phyloP scores from a whole-genome alignment of 2,113 vertebrate genomes.

The Cervus canadensis region DNA sequence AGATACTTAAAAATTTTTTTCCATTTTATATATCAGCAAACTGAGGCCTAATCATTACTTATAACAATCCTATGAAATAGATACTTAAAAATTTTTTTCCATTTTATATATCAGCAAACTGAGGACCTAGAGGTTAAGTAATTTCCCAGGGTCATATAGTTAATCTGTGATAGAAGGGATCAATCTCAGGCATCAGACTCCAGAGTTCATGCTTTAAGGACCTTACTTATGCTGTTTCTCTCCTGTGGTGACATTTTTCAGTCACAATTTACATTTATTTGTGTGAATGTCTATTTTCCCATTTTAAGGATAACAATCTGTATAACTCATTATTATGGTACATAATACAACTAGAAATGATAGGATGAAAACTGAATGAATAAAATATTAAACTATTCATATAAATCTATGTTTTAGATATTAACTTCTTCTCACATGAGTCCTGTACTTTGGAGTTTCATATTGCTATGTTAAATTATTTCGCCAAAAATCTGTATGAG shows the following conservation, averaged over 20 bases:
- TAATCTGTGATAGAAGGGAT: not conserved
- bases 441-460: not conserved
- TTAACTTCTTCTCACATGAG: not conserved
- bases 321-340: not conserved
- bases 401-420: not conserved
- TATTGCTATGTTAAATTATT: slow-evolving; percentile 12
- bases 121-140: not conserved
- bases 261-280: not conserved
- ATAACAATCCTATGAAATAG: not conserved
- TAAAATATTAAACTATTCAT: not conserved
- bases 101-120: not conserved
- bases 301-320: not conserved
- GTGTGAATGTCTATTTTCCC: not conserved
- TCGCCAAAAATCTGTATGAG: not conserved
- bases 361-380: not conserved
- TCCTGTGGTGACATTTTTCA: not conserved
- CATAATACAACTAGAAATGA: not conserved
- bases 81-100: not conserved
- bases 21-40: not conserved
- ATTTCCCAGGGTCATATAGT: not conserved
- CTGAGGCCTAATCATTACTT: not conserved
- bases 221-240: not conserved
- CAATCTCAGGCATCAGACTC: not conserved
- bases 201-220: not conserved
- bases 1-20: not conserved